Evolutionary conservation across 2,888 invertebrate species (phyloP).

Genomic region (Pantelozetes paolii): DNA sequence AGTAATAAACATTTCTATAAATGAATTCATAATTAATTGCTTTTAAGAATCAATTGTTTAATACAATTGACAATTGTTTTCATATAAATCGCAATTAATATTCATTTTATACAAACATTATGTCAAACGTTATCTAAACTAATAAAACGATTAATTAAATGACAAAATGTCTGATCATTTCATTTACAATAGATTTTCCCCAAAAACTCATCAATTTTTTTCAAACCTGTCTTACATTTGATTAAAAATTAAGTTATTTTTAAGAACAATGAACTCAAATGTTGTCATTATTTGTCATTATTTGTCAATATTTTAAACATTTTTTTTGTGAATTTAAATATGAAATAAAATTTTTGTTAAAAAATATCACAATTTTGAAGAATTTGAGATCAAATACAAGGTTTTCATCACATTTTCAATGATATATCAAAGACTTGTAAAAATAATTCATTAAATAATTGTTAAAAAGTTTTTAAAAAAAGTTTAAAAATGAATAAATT

Average conservation of each 20-base stretch:
- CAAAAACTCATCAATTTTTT: background rate
- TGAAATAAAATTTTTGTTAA: background rate
- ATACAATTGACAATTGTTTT: too few relatives aligned
- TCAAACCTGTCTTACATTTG: background rate
- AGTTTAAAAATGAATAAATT: background rate
- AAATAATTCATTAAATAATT: background rate
- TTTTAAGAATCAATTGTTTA: too few relatives aligned
- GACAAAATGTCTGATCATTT: background rate
- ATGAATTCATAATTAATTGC: too few relatives aligned
- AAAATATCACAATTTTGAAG: background rate
- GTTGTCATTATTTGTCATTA: too few relatives aligned
- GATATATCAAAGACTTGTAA: background rate
- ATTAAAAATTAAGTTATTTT: background rate
- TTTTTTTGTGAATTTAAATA: background rate
- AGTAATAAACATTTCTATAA: too few relatives aligned
- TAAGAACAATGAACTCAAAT: background rate
- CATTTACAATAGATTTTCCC: background rate
- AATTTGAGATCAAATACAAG: background rate
- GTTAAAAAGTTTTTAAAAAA: background rate
- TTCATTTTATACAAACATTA: too few relatives aligned
- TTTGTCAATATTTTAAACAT: too few relatives aligned
- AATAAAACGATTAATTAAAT: too few relatives aligned
- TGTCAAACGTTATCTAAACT: too few relatives aligned
- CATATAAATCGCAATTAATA: too few relatives aligned
- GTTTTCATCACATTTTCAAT: background rate